Evolutionary conservation across 2,888 invertebrate genomes (phyloP).

Genomic region (Dusona sp.): DNA sequence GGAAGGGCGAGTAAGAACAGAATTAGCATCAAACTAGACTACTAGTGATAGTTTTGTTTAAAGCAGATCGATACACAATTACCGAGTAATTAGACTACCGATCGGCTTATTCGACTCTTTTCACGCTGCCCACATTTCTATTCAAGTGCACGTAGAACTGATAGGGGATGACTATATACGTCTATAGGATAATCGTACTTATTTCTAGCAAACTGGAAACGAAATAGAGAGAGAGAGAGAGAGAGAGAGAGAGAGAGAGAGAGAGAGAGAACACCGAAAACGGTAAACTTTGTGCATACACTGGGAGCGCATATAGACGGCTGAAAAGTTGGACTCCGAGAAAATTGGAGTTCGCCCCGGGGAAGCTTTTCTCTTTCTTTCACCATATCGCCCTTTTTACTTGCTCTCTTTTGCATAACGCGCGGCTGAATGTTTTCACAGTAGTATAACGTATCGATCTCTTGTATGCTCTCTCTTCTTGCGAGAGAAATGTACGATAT

Average conservation of each 20-base stretch:
- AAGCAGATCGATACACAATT: constrained; percentile 78
- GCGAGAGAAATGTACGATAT: background rate
- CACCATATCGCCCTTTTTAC: constrained; percentile 14
- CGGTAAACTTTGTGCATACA: constrained; percentile 65
- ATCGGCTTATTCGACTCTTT: constrained; percentile 67
- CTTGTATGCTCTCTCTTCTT: background rate
- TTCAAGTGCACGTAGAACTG: constrained; percentile 34
- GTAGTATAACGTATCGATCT: constrained; percentile 56
- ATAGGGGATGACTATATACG: constrained; percentile 22
- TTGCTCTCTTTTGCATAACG: constrained; percentile 7
- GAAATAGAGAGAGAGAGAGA: background rate
- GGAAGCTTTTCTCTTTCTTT: constrained; percentile 46
- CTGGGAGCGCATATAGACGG: constrained; percentile 44
- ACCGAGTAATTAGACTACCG: constrained; percentile 77
- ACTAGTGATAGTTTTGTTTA: constrained; percentile 76
- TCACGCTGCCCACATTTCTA: constrained; percentile 34
- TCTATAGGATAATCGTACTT: constrained; percentile 30
- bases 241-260: background rate
- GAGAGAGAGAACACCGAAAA: constrained; percentile 21
- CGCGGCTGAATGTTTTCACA: constrained; percentile 38
- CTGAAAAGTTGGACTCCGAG: constrained; percentile 59
- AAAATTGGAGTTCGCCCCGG: constrained; percentile 61
- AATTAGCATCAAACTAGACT: constrained; percentile 19
- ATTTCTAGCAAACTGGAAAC: background rate
- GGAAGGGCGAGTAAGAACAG: constrained; percentile 8